These are phyloP conservation scores for Cephus nigrinus DNA, from an alignment of 2,888 invertebrate species.

Conservation along the genomic window DNA sequence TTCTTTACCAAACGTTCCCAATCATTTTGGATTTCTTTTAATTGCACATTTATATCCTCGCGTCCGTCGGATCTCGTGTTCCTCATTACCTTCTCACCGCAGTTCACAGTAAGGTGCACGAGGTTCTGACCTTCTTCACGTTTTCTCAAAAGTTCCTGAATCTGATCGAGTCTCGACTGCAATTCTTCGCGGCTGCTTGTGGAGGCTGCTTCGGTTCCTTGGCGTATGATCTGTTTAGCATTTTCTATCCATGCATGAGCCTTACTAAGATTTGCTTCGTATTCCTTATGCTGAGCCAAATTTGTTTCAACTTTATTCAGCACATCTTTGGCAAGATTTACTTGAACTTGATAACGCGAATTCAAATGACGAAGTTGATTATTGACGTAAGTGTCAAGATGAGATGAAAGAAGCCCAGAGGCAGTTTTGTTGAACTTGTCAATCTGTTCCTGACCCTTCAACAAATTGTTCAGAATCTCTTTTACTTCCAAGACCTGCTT, in stretches of 20 bases:
- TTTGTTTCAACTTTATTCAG: conserved; percentile 91
- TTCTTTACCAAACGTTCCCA: conserved; percentile 94
- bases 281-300: conserved; percentile 85
- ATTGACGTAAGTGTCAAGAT: conserved; percentile 87
- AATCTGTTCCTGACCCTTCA: conserved; percentile 84
- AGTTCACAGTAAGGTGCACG: conserved; percentile 87
- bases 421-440: conserved; percentile 86
- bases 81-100: conserved; percentile 88
- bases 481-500: conserved; percentile 86
- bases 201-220: conserved; percentile 82
- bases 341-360: conserved; percentile 88
- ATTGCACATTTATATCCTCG: conserved; percentile 85
- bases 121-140: conserved; percentile 90
- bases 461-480: conserved; percentile 79
- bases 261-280: conserved; percentile 79
- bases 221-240: conserved; percentile 84
- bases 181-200: conserved; percentile 85
- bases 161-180: conserved; percentile 82
- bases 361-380: conserved; percentile 88
- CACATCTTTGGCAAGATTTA: conserved; percentile 90
- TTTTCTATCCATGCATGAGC: conserved; percentile 88
- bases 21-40: conserved; percentile 90
- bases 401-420: conserved; percentile 81
- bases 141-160: conserved; percentile 82
- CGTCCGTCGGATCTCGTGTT: conserved; percentile 91